These are phyloP conservation scores for Tuberolachnus salignus DNA, from an alignment of 2,888 invertebrate genomes.

Conservation along the genomic window DNA sequence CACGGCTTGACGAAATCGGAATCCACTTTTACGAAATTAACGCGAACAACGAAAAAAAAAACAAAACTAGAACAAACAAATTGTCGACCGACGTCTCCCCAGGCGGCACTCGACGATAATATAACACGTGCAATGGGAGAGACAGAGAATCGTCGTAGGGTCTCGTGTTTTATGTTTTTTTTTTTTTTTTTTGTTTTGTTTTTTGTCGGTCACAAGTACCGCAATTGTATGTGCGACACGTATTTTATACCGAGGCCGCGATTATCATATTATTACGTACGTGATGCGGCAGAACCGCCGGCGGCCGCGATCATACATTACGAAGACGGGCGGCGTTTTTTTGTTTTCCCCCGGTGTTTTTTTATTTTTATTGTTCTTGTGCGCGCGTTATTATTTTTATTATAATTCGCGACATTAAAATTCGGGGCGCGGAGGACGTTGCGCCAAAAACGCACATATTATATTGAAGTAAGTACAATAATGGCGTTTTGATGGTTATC, in stretches of 20 bases:
- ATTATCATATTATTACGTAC: constrained; percentile 33
- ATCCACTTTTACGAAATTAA: too few relatives aligned
- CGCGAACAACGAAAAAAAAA: background rate
- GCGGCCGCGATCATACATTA: too few relatives aligned
- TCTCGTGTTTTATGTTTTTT: background rate
- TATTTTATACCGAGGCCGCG: constrained; percentile 1
- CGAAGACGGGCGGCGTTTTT: too few relatives aligned
- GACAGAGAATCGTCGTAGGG: background rate
- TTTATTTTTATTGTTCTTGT: background rate
- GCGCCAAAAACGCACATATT: constrained; percentile 39
- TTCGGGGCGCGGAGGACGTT: constrained; percentile 35
- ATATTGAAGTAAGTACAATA: too few relatives aligned
- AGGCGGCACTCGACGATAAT: too few relatives aligned
- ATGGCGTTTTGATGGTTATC: too few relatives aligned
- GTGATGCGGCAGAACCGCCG: too few relatives aligned
- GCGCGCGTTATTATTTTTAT: constrained; percentile 10
- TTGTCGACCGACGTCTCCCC: too few relatives aligned
- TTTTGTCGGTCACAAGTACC: constrained; percentile 30
- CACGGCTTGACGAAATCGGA: too few relatives aligned
- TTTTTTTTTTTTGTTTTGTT: background rate
- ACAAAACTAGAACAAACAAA: too few relatives aligned
- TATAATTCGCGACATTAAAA: constrained; percentile 38
- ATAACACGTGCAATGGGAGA: too few relatives aligned
- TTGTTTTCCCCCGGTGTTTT: too few relatives aligned
- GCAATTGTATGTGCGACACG: background rate